Conservation (phyloP, 92 coral and sea anemone genomes). For the Siderastrea siderea region DNA sequence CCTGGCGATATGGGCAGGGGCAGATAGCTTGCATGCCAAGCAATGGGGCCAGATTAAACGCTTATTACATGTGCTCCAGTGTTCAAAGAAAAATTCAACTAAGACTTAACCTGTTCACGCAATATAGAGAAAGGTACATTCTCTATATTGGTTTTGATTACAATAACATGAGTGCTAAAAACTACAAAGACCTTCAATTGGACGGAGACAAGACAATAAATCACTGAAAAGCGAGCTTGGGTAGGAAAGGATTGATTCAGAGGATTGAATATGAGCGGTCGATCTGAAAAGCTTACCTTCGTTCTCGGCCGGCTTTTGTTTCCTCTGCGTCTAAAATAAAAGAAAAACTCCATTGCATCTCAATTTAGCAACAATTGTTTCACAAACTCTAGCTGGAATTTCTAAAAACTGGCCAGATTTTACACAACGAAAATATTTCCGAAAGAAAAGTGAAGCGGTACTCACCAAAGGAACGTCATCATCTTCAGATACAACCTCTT, state of each 20-base stretch:
- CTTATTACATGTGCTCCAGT: slow-evolving; percentile 41
- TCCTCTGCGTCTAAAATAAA: slow-evolving; percentile 48
- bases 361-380: not conserved
- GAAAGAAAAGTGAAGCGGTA: slow-evolving; percentile 16
- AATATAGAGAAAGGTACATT: not conserved
- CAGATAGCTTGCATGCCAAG: slow-evolving; percentile 38
- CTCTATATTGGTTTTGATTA: slow-evolving; percentile 9
- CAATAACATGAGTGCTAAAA: slow-evolving; percentile 1
- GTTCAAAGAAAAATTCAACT: slow-evolving; percentile 16
- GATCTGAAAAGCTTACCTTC: slow-evolving; percentile 30
- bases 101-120: not conserved
- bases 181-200: not conserved
- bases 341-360: not conserved
- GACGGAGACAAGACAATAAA: slow-evolving; percentile 3
- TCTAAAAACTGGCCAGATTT: slow-evolving; percentile 12
- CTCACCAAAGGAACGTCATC: slow-evolving; percentile 91
- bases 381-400: not conserved
- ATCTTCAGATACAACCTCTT: slow-evolving; percentile 69
- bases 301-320: slow-evolving; percentile 48
- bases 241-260: not conserved
- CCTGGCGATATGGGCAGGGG: slow-evolving; percentile 10
- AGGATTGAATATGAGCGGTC: slow-evolving; percentile 30
- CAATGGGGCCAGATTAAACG: slow-evolving; percentile 12
- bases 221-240: slow-evolving; percentile 15
- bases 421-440: not conserved